Percentiles rank a stretch among this genome's conserved stretches.
phyloP scores from a whole-genome alignment of 2,113 vertebrate genomes.

The Rafetus swinhoei region DNA sequence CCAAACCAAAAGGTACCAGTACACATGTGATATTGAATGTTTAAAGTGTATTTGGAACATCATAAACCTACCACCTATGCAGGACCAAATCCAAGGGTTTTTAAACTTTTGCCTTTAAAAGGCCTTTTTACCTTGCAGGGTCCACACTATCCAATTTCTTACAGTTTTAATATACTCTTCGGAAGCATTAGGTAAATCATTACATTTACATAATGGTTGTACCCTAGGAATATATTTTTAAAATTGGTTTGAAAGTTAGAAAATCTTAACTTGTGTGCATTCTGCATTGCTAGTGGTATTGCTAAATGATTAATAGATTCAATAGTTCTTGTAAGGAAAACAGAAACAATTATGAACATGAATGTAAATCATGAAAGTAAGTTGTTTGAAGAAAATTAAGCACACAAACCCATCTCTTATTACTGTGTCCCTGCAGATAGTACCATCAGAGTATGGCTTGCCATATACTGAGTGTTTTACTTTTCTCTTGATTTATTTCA shows the following conservation, averaged over 20 bases:
- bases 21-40: background rate
- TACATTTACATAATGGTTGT: no score
- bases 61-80: background rate
- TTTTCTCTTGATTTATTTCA: background rate
- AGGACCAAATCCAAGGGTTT: background rate
- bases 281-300: background rate
- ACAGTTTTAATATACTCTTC: background rate
- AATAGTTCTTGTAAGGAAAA: background rate
- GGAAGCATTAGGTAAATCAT: background rate
- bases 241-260: no score
- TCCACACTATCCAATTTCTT: background rate
- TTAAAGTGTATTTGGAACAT: slow-evolving; percentile 10
- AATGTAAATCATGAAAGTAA: background rate
- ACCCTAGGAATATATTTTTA: no score
- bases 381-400: background rate
- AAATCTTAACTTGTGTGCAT: background rate
- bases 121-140: background rate
- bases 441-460: background rate
- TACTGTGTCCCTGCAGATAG: background rate
- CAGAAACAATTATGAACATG: background rate
- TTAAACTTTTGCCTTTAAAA: background rate
- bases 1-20: background rate
- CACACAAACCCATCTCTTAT: background rate
- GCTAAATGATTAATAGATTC: background rate
- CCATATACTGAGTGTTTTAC: background rate